phyloP scores from a whole-genome alignment of 2,888 invertebrate species.

The Cryptocephalus moraei region DNA sequence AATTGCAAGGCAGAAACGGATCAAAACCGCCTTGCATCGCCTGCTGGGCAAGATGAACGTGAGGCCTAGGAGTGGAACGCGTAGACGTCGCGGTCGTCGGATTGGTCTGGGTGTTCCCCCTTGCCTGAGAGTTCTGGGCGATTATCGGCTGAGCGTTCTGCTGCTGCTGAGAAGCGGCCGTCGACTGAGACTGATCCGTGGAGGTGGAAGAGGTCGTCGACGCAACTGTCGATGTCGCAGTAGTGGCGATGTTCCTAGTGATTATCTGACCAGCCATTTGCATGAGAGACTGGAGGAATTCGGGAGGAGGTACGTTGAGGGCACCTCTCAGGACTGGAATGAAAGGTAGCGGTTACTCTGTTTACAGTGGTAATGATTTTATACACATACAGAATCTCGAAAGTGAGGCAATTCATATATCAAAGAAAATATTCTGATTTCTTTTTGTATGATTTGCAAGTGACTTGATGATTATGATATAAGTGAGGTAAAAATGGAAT shows the following conservation, averaged over 20 bases:
- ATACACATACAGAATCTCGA: too few relatives aligned
- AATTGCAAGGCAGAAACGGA: constrained; percentile 61
- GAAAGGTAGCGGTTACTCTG: not conserved
- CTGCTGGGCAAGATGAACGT: constrained; percentile 52
- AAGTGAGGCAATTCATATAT: too few relatives aligned
- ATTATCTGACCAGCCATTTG: constrained; percentile 42
- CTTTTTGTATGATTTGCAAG: too few relatives aligned
- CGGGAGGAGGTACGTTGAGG: constrained; percentile 36
- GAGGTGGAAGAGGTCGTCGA: constrained; percentile 16
- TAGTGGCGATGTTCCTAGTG: constrained; percentile 19
- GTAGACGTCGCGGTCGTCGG: constrained; percentile 64
- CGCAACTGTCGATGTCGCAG: constrained; percentile 2
- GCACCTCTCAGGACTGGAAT: constrained; percentile 36
- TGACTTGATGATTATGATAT: too few relatives aligned
- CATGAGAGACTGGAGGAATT: constrained; percentile 46
- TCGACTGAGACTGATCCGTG: constrained; percentile 15
- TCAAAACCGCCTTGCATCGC: constrained; percentile 49
- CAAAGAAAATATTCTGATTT: too few relatives aligned
- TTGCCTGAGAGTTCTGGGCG: constrained; percentile 37
- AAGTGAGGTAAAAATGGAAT: too few relatives aligned
- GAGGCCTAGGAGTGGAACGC: constrained; percentile 56
- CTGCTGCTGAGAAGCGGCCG: constrained; percentile 12
- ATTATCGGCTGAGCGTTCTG: constrained; percentile 2
- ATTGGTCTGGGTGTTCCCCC: constrained; percentile 56
- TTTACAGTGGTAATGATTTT: too few relatives aligned